phyloP scores from a whole-genome alignment of 2,888 invertebrate species.

The Drosophila kambysellisi region DNA sequence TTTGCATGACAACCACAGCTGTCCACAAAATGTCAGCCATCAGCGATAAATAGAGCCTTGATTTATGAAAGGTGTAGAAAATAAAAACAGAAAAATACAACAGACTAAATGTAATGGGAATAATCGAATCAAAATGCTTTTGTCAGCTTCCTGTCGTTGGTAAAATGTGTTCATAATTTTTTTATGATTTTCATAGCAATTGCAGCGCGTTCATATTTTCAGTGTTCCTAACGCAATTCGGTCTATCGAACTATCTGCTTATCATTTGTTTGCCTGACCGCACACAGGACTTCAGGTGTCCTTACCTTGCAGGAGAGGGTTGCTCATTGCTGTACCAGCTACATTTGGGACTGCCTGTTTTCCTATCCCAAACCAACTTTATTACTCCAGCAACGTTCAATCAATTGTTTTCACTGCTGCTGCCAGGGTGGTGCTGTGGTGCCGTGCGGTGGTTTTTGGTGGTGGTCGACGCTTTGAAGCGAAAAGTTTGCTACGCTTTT shows the following conservation, averaged over 20 bases:
- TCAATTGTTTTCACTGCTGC: conserved; percentile 53
- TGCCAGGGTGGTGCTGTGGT: not conserved
- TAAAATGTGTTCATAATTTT: conserved; percentile 49
- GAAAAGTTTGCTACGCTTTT: conserved; percentile 79
- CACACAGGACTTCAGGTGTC: conserved; percentile 31
- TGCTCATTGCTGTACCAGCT: conserved; percentile 29
- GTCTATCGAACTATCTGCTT: conserved; percentile 40
- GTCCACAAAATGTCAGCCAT: conserved; percentile 45
- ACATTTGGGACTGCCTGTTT: conserved; percentile 10
- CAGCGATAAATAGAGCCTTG: conserved; percentile 37
- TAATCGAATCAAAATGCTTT: not conserved
- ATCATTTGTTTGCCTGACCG: conserved; percentile 59
- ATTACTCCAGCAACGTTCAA: conserved; percentile 56
- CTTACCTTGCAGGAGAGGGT: not conserved
- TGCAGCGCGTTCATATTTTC: conserved; percentile 16
- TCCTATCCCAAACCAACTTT: not conserved
- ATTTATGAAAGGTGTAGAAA: conserved; percentile 22
- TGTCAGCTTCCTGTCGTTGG: conserved; percentile 18
- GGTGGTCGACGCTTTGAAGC: conserved; percentile 49
- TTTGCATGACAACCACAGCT: conserved; percentile 21
- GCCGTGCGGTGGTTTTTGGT: not conserved
- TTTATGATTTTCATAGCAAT: conserved; percentile 36
- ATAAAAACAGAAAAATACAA: conserved; percentile 18
- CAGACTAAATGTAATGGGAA: not conserved
- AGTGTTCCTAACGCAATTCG: conserved; percentile 13